These are phyloP conservation scores for Caenorhabditis sp. DNA, from an alignment of 2,888 invertebrate genomes.

Conservation along the genomic window DNA sequence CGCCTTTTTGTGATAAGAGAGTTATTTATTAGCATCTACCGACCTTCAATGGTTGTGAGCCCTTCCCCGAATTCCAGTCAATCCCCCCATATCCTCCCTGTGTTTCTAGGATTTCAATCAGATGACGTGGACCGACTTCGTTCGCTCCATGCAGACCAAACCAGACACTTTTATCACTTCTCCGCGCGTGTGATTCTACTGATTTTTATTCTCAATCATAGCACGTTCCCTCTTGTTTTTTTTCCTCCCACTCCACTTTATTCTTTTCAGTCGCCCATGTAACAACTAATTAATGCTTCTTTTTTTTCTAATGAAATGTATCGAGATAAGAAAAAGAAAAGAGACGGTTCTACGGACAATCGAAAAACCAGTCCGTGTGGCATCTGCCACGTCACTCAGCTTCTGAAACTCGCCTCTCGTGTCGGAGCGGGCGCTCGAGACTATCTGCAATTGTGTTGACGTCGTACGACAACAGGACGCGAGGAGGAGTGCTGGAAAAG, in stretches of 20 bases:
- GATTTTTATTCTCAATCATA: constrained; percentile 1
- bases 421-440: too few relatives aligned
- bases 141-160: background rate
- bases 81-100: constrained; percentile 6
- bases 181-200: background rate
- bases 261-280: constrained; percentile 7
- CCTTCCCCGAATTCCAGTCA: constrained; percentile 17
- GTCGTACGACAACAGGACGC: too few relatives aligned
- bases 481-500: constrained; percentile 9
- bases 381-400: constrained; percentile 2
- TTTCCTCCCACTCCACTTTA: background rate
- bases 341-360: too few relatives aligned
- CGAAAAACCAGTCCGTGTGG: background rate
- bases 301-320: constrained; percentile 32
- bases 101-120: constrained; percentile 26
- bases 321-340: constrained; percentile 35
- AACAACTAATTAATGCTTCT: constrained; percentile 29
- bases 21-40: constrained; percentile 25
- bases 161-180: constrained; percentile 7
- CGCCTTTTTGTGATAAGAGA: constrained; percentile 21
- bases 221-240: too few relatives aligned
- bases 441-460: constrained; percentile 28
- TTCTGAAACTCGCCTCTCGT: constrained; percentile 1
- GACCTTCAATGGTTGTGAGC: constrained; percentile 27
- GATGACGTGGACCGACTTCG: background rate